Conservation (phyloP, 2,888 invertebrate species). For the Parapristionchus giblindavisi region DNA sequence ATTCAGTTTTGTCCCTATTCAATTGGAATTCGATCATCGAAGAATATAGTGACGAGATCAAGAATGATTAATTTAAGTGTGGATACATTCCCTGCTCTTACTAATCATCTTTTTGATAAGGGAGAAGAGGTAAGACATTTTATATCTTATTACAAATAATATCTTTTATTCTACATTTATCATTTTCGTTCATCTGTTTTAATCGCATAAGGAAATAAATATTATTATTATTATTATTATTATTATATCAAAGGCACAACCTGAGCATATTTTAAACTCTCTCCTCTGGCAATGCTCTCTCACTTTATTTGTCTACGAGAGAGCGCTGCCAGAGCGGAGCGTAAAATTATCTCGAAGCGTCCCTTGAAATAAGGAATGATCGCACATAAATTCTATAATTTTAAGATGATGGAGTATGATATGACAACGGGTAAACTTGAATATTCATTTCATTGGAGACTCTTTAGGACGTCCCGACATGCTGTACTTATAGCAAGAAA, state of each 20-base stretch:
- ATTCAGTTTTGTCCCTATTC: constrained; percentile 22
- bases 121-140: constrained; percentile 25
- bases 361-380: too few species aligned
- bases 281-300: too few species aligned
- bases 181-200: too few species aligned
- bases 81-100: neutral
- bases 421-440: constrained; percentile 4
- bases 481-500: constrained; percentile 17
- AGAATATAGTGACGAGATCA: neutral
- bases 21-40: neutral
- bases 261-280: too few species aligned
- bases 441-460: constrained; percentile 18
- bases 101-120: neutral
- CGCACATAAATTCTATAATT: neutral
- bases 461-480: constrained; percentile 15
- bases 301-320: too few species aligned
- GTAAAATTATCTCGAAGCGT: too few species aligned
- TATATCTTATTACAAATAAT: neutral
- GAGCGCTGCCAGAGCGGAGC: too few species aligned
- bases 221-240: too few species aligned
- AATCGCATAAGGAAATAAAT: too few species aligned
- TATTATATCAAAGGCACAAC: too few species aligned
- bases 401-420: constrained; percentile 25
- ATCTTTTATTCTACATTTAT: too few species aligned
- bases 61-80: neutral